These are phyloP conservation scores for Zaprionus kolodkinae DNA, from an alignment of 1,140 invertebrate genomes.

Conservation along the genomic window DNA sequence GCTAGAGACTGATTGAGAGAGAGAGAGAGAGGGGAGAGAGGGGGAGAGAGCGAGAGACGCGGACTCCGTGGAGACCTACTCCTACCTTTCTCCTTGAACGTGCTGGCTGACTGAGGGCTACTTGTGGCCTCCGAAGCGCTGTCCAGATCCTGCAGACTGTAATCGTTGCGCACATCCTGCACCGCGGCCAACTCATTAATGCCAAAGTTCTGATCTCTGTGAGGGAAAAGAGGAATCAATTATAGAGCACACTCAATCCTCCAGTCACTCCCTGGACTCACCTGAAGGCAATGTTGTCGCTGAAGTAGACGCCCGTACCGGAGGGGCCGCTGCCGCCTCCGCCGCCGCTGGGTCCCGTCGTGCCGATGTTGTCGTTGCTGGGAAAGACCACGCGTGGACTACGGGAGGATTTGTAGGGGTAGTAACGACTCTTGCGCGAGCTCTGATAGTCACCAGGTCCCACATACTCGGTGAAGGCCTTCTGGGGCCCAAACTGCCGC, in stretches of 20 bases:
- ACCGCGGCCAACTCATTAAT: conserved; percentile 85
- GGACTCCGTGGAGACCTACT: conserved; percentile 4
- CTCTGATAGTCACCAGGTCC: conserved; percentile 66
- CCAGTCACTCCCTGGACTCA: conserved; percentile 13
- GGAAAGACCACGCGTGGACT: conserved; percentile 87
- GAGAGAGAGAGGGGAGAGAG: neutral
- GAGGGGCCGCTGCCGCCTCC: conserved; percentile 67
- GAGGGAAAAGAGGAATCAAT: neutral
- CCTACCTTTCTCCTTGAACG: conserved; percentile 86
- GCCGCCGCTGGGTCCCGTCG: conserved; percentile 74
- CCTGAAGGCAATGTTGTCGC: conserved; percentile 86
- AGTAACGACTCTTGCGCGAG: conserved; percentile 76
- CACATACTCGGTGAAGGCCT: conserved; percentile 78
- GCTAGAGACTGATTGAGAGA: conserved; percentile 14
- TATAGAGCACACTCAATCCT: too few species aligned
- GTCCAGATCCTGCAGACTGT: conserved; percentile 85
- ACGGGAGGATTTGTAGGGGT: conserved; percentile 84
- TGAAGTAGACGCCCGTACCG: conserved; percentile 82
- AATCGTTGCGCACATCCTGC: conserved; percentile 85
- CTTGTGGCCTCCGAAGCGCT: conserved; percentile 74
- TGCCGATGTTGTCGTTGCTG: conserved; percentile 85
- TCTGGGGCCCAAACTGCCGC: conserved; percentile 73
- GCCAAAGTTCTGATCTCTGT: conserved; percentile 86
- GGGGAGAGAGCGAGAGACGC: conserved; percentile 11
- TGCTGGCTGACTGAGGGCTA: conserved; percentile 75